A percentile compares a stretch with the other conserved stretches of the same genome.
These are phyloP conservation scores for Oreochromis tanganicae DNA, from an alignment of 2,113 vertebrate genomes.

Conservation along the genomic window DNA sequence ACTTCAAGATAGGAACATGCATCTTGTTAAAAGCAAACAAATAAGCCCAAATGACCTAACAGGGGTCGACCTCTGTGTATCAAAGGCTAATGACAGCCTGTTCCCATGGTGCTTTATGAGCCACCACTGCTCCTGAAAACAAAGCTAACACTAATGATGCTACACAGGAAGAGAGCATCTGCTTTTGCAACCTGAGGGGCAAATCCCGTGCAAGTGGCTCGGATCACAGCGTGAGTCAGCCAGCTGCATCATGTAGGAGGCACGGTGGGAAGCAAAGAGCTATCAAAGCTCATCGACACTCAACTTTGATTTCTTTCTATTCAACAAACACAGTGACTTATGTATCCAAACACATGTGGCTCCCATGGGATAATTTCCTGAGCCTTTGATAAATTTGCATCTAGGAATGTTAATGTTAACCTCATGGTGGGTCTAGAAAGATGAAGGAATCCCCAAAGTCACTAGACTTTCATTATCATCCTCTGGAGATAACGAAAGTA, in stretches of 20 bases:
- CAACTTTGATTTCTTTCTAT: not conserved
- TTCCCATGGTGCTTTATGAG: not conserved
- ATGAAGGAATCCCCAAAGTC: not conserved
- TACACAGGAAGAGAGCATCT: constrained; percentile 37
- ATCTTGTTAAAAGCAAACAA: constrained; percentile 23
- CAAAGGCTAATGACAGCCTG: constrained; percentile 24
- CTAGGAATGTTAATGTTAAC: not conserved
- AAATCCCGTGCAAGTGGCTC: constrained; percentile 13
- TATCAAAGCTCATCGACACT: constrained; percentile 3
- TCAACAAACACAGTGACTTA: not conserved
- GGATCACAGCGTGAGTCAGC: constrained; percentile 4
- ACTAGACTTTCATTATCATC: not conserved
- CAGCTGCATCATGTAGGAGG: constrained; percentile 32
- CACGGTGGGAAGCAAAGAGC: not conserved
- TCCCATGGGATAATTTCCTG: not conserved
- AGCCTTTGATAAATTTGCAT: not conserved
- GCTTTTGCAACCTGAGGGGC: constrained; percentile 21
- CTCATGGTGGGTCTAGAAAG: not conserved
- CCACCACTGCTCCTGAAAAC: constrained; percentile 23
- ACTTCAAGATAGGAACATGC: not conserved
- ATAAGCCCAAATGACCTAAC: constrained; percentile 27
- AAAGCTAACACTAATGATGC: constrained; percentile 46
- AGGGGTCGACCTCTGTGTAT: constrained; percentile 7
- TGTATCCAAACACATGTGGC: not conserved
- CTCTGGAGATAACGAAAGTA: accelerated